Conservation (phyloP, 2,113 vertebrate species). For the Rhadina sibilatrix region DNA sequence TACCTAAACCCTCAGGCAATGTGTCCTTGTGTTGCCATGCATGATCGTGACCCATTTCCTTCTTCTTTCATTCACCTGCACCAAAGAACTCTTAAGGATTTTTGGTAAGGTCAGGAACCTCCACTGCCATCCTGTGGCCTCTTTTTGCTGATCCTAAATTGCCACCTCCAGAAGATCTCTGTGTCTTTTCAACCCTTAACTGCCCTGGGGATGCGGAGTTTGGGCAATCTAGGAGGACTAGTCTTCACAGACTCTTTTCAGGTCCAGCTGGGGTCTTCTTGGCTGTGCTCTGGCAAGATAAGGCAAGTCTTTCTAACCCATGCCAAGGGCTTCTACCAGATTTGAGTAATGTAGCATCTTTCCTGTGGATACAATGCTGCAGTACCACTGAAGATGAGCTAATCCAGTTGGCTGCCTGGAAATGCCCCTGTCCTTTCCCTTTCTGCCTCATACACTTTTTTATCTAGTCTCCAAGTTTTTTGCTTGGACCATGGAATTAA, state of each 20-base stretch:
- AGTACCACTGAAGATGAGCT: background rate
- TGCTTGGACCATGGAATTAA: background rate
- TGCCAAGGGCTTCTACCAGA: background rate
- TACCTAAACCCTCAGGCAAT: background rate
- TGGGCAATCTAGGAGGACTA: background rate
- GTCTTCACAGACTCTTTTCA: background rate
- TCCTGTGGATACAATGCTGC: background rate
- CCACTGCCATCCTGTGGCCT: background rate
- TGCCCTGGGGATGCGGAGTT: background rate
- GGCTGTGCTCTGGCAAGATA: background rate
- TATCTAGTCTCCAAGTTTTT: background rate
- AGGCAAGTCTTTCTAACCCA: background rate
- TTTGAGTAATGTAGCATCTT: background rate
- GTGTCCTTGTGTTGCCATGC: rapidly evolving
- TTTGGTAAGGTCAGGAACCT: background rate
- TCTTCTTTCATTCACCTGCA: background rate
- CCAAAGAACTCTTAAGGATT: background rate
- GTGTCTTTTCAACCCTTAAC: background rate
- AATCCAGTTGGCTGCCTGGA: background rate
- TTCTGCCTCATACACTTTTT: background rate
- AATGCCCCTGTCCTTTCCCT: background rate
- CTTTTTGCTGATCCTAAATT: background rate
- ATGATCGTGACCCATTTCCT: background rate
- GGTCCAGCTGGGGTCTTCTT: background rate
- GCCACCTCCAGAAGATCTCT: background rate